A percentile compares a stretch with the other conserved stretches of the same genome.
Conservation (phyloP, 1,140 invertebrate genomes). For the Drosophila ficusphila region DNA sequence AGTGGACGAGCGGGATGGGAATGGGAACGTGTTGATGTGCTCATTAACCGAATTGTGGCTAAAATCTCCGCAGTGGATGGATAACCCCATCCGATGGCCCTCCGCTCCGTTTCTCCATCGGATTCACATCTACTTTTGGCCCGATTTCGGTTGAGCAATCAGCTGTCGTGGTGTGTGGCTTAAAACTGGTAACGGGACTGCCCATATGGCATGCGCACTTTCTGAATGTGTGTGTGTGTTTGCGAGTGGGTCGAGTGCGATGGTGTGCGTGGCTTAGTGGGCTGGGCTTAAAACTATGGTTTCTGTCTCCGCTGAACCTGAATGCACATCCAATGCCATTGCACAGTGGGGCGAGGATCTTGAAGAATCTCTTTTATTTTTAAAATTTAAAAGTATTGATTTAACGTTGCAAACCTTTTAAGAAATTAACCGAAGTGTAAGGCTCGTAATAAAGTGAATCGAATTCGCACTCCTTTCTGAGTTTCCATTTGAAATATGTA, state of each 20-base stretch:
- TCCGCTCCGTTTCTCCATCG: not conserved
- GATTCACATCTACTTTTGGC: not conserved
- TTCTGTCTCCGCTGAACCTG: slow-evolving; percentile 56
- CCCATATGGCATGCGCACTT: slow-evolving; percentile 66
- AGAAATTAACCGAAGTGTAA: too few relatives aligned
- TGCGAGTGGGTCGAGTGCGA: not conserved
- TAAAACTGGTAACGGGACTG: slow-evolving; percentile 74
- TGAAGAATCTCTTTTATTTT: too few relatives aligned
- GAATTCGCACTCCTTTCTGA: too few relatives aligned
- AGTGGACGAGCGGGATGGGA: slow-evolving; percentile 33
- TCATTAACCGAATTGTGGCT: slow-evolving; percentile 41
- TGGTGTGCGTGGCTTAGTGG: slow-evolving; percentile 53
- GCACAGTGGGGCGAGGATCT: slow-evolving; percentile 39
- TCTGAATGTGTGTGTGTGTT: slow-evolving; percentile 19
- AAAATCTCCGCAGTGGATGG: slow-evolving; percentile 26
- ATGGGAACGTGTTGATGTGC: slow-evolving; percentile 45
- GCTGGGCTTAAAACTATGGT: slow-evolving; percentile 74
- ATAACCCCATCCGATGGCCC: slow-evolving; percentile 16
- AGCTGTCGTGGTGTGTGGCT: slow-evolving; percentile 59
- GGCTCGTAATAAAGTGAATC: too few relatives aligned
- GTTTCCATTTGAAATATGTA: too few relatives aligned
- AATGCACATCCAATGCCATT: slow-evolving; percentile 36
- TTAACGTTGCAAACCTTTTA: too few relatives aligned
- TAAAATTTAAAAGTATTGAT: too few relatives aligned
- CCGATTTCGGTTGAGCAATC: slow-evolving; percentile 10